Base-by-base conservation (phyloP, 1,140 invertebrate species). In the Pygmarrhopalites habei region DNA sequence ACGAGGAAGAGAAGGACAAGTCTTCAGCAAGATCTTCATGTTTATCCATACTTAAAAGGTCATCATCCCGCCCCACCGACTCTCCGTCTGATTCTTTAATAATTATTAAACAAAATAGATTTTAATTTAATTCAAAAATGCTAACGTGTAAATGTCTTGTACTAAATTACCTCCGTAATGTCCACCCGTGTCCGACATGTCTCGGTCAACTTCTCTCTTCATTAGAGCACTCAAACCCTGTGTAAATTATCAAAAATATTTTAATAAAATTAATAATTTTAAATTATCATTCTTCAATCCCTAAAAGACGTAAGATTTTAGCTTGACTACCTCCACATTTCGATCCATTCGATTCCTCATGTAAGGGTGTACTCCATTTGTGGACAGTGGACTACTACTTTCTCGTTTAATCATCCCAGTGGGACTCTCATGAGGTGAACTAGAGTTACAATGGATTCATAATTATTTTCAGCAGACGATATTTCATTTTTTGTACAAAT, bases 1-100 rank as follows among this genome's bases (percentile, higher is more conserved):
- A 59, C 28, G 67, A 70, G 19, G 68, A 67, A 15, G 66, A 62
- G 47, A 70, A 70, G n/a, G 69, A 70, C 29, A 70, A 58, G 51
- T 70, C 69, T 58, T 70, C 69, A 2, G 69, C 69, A 3, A 70
- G 57, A 46, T 70, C 69, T 60, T 70, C 69, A 25, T 66, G 58
- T 19, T 70, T 65, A 23, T 64, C 60, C n/a, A 47, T 51, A 29
- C 47, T 35, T n/a, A 66, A 28, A 32, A 62, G 56, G 41, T 60
- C 57, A 46, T 70, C 68, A 3, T 65, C 62, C 15, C 32, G 5
- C 15, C 32, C 32, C 5, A 35, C 15, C 15, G 32, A 35, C 5
- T 35, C 32, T 35, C 32, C 32, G 15, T 35, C 32, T 15, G 32
- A 70, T 12, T 55, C n/a, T n/a, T n/a, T n/a, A n/a, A n/a, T n/a